A percentile compares a stretch with the other conserved stretches of the same genome.
Evolutionary conservation across 2,888 invertebrate species (phyloP).

Genomic region (Leuctra nigra): DNA sequence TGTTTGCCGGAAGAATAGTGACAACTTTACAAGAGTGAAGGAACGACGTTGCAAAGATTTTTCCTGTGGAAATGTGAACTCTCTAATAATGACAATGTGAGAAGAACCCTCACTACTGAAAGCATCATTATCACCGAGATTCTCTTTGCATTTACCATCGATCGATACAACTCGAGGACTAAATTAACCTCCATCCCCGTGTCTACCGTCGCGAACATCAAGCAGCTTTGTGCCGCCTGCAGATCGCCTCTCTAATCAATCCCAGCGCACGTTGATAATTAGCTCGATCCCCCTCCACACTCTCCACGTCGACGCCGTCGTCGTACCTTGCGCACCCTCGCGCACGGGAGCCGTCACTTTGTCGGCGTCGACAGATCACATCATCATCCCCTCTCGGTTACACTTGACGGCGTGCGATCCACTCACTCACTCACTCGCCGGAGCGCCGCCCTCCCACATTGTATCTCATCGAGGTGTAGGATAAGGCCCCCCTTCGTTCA

Average conservation of each 20-base stretch:
- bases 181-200: not conserved
- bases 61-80: too few relatives aligned
- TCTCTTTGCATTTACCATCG: too few relatives aligned
- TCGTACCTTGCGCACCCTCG: constrained; percentile 15
- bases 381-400: constrained; percentile 12
- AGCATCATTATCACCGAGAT: too few relatives aligned
- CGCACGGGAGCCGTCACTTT: constrained; percentile 16
- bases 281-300: constrained; percentile 1
- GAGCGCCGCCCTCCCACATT: constrained; percentile 21
- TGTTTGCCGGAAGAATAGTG: too few relatives aligned
- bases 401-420: constrained; percentile 21
- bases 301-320: not conserved
- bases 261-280: not conserved
- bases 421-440: constrained; percentile 5
- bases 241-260: constrained; percentile 4
- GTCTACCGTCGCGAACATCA: not conserved
- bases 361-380: constrained; percentile 22
- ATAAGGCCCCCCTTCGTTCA: constrained; percentile 21
- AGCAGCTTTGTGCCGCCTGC: not conserved
- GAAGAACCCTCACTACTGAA: too few relatives aligned
- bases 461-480: constrained; percentile 15
- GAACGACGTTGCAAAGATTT: too few relatives aligned
- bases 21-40: too few relatives aligned
- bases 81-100: too few relatives aligned
- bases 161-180: not conserved